Evolutionary conservation across 2,888 invertebrate genomes (phyloP).

Genomic region (Beris morrisii): DNA sequence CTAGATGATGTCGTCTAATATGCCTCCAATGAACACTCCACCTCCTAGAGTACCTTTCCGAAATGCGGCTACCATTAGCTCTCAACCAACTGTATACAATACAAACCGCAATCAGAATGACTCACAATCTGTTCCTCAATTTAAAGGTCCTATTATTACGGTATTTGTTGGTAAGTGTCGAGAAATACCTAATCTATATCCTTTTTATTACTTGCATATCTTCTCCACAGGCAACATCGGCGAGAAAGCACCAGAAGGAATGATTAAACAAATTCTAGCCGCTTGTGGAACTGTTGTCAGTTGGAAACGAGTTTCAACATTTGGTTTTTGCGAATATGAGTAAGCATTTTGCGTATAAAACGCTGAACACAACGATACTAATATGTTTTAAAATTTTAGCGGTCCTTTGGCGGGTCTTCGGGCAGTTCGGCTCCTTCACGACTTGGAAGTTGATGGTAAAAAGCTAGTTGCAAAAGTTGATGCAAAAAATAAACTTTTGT

Average conservation of each 20-base stretch:
- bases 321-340: slow-evolving; percentile 97
- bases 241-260: slow-evolving; percentile 90
- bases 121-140: slow-evolving; percentile 48
- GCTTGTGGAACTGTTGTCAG: slow-evolving; percentile 92
- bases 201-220: not conserved
- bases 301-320: slow-evolving; percentile 97
- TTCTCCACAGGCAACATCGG: slow-evolving; percentile 74
- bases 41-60: slow-evolving; percentile 53
- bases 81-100: slow-evolving; percentile 54
- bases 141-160: slow-evolving; percentile 86
- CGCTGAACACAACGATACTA: not conserved
- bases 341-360: slow-evolving; percentile 42
- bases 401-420: slow-evolving; percentile 94
- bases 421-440: slow-evolving; percentile 90
- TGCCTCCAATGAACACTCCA: slow-evolving; percentile 55
- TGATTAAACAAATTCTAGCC: slow-evolving; percentile 89
- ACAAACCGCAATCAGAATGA: slow-evolving; percentile 43
- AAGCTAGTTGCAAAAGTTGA: slow-evolving; percentile 95
- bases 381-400: slow-evolving; percentile 43
- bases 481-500: slow-evolving; percentile 91
- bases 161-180: slow-evolving; percentile 83
- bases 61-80: slow-evolving; percentile 57
- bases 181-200: not conserved
- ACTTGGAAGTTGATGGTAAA: slow-evolving; percentile 89
- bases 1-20: slow-evolving; percentile 60